phyloP scores from a whole-genome alignment of 2,888 invertebrate genomes.

The Rhingia rostrata region DNA sequence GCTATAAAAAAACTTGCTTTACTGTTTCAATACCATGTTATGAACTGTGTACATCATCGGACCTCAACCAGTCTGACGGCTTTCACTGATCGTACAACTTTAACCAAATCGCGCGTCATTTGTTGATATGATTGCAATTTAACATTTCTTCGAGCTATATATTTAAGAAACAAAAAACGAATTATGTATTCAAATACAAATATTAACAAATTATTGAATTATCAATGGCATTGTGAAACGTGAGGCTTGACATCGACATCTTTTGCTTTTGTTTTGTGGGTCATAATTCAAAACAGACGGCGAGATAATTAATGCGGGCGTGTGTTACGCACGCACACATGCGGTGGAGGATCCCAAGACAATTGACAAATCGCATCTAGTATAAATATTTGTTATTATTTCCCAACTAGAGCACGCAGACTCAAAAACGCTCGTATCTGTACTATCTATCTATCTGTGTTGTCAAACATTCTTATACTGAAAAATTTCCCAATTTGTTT shows the following conservation, averaged over 20 bases:
- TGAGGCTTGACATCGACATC: neutral
- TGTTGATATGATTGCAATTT: slow-evolving; percentile 41
- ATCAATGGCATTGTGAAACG: slow-evolving; percentile 60
- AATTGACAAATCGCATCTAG: slow-evolving; percentile 61
- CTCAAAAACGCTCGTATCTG: neutral
- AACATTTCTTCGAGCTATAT: slow-evolving; percentile 14
- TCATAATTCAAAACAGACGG: slow-evolving; percentile 68
- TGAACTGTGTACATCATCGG: slow-evolving; percentile 14
- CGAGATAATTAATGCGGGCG: slow-evolving; percentile 46
- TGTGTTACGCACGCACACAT: slow-evolving; percentile 28
- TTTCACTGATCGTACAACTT: slow-evolving; percentile 46
- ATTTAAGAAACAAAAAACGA: slow-evolving; percentile 10
- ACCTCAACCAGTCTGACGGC: slow-evolving; percentile 64
- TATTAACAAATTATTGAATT: slow-evolving; percentile 36
- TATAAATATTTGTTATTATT: slow-evolving; percentile 62
- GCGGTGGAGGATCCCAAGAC: slow-evolving; percentile 28
- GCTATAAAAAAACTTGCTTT: slow-evolving; percentile 19
- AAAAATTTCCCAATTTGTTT: slow-evolving; percentile 36
- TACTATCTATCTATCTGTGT: slow-evolving; percentile 35
- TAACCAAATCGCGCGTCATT: slow-evolving; percentile 9
- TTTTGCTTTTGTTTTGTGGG: slow-evolving; percentile 46
- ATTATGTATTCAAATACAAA: neutral
- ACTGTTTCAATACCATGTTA: slow-evolving; percentile 39
- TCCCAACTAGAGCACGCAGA: slow-evolving; percentile 58
- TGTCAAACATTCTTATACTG: slow-evolving; percentile 41